Evolutionary conservation across 2,113 vertebrate genomes (phyloP), one percentile per base, ranked within the genome.

Genomic region (Phocoena sinus): DNA sequence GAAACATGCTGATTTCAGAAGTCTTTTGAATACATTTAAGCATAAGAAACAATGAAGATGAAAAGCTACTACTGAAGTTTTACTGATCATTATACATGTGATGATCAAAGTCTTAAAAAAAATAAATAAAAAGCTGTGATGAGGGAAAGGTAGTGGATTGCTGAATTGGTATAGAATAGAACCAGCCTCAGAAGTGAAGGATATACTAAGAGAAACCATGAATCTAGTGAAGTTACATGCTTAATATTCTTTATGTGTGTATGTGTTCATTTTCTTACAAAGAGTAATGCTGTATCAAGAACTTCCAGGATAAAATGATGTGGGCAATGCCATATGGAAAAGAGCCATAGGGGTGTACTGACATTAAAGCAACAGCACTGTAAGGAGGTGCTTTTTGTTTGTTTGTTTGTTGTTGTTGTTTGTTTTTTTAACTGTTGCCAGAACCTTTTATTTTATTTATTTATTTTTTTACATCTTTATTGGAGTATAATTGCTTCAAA

Each of bases 1-100:
- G 10, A 89, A 84, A 82, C 68, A 58, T 21, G 47, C 3, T 93
- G 15, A 73, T 73, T 94, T 92, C 15, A 73, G 47, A 92, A 67
- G 6, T 28, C 33, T 80, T 95, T 44, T 92, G 31, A 91, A 36
- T 73, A 36, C 11, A 68, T 44, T 58, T 65, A 63, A 44, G 8
- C 5, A 23, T 53, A 65, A 71, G 38, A 96, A 89, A 20, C 18
- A 63, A 33, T 63, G 31, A 92, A 89, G 2, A 26, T 56, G 14
- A 63, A 36, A 92, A 60, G 5, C 31, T 85, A 20, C 2, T 76
- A 50, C 2, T 18, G 9, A 83, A 79, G 1, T 67, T 79, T 68
- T 80, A 90, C 47, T 88, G 70, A 71, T 65, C 33, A 65, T 70
- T 91, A 5, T 28, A 31, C 63, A 60, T 76, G 15, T 92, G 31